phyloP scores from a whole-genome alignment of 2,888 invertebrate species.

The Monopis laevigella region DNA sequence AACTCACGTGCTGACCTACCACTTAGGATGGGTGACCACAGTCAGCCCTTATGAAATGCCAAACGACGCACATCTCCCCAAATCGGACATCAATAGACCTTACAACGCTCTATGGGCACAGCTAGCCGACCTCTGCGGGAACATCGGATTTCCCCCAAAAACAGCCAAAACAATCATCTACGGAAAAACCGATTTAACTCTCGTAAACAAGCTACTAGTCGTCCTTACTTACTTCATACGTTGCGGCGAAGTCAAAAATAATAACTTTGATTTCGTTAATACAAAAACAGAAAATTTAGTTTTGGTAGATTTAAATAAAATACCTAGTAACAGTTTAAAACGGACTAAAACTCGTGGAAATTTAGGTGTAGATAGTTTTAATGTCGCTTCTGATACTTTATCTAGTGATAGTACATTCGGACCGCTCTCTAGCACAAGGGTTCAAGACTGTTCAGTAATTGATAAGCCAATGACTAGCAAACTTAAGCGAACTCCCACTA shows the following conservation, averaged over 20 bases:
- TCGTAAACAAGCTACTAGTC: constrained; percentile 77
- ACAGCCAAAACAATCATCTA: constrained; percentile 83
- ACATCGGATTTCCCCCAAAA: constrained; percentile 80
- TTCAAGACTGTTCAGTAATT: constrained; percentile 27
- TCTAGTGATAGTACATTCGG: constrained; percentile 47
- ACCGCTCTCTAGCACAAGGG: constrained; percentile 22
- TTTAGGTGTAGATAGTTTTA: constrained; percentile 1
- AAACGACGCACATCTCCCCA: constrained; percentile 35
- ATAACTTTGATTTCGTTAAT: constrained; percentile 40
- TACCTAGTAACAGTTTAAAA: not conserved
- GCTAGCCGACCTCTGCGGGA: constrained; percentile 86
- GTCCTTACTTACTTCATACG: constrained; percentile 89
- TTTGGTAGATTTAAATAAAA: not conserved
- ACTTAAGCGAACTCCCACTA: constrained; percentile 40
- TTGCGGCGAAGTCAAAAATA: constrained; percentile 75
- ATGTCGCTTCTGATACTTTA: not conserved
- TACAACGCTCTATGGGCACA: constrained; percentile 94
- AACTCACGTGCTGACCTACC: constrained; percentile 89
- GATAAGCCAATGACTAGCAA: constrained; percentile 27
- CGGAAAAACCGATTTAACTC: constrained; percentile 70
- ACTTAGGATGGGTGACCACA: constrained; percentile 91
- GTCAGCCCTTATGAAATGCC: constrained; percentile 64
- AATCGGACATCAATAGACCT: constrained; percentile 40
- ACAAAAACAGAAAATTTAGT: not conserved
- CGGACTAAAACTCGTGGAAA: constrained; percentile 1